Evolutionary conservation across 2,888 invertebrate species (phyloP).

Genomic region (Erebia ligea): DNA sequence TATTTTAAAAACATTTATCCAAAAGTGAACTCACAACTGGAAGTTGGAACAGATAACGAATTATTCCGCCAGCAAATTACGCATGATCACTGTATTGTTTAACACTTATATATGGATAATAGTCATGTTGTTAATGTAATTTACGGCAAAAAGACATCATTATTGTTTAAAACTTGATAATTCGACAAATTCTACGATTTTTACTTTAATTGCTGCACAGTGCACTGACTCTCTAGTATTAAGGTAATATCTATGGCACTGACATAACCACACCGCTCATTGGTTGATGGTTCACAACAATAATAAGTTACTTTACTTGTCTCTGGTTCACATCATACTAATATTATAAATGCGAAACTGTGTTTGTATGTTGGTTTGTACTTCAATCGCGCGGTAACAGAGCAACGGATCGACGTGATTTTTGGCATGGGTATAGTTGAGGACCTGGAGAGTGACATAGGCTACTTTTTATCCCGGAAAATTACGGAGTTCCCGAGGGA

Average conservation of each 20-base stretch:
- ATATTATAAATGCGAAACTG: too few species aligned
- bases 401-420: too few species aligned
- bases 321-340: too few species aligned
- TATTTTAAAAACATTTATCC: conserved; percentile 51
- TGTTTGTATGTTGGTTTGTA: too few species aligned
- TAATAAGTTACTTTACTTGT: too few species aligned
- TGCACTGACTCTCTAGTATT: conserved; percentile 12
- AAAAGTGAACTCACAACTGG: conserved; percentile 68
- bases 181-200: conserved; percentile 31
- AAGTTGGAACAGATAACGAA: conserved; percentile 47
- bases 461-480: too few species aligned
- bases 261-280: neutral
- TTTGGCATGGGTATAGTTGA: too few species aligned
- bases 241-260: too few species aligned
- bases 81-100: conserved; percentile 39
- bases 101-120: conserved; percentile 13
- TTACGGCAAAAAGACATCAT: conserved; percentile 24
- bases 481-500: too few species aligned
- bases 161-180: conserved; percentile 21
- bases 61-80: conserved; percentile 45
- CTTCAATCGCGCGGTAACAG: too few species aligned
- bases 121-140: conserved; percentile 20
- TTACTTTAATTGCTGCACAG: conserved; percentile 26
- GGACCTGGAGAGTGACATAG: too few species aligned
- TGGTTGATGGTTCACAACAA: too few species aligned